These are phyloP conservation scores for Aepyceros melampus DNA, from an alignment of 2,113 vertebrate genomes.

Conservation along the genomic window DNA sequence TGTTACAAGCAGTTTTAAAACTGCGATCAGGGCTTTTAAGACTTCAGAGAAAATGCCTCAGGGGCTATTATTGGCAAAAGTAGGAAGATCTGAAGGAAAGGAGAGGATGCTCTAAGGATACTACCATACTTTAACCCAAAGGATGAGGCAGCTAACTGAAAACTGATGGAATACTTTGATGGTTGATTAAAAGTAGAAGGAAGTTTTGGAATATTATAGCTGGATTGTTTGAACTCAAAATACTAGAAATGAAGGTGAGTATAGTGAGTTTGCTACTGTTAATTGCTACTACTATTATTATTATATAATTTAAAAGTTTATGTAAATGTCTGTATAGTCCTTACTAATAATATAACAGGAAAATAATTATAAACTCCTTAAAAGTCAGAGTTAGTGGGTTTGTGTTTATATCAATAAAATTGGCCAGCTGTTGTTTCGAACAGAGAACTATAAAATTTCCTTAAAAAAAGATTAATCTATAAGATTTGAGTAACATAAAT, in stretches of 20 bases:
- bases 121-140: not conserved
- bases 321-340: not conserved
- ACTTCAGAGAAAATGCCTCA: not conserved
- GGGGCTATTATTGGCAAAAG: not conserved
- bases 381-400: not conserved
- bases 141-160: not conserved
- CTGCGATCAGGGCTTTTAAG: not conserved
- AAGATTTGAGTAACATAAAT: not conserved
- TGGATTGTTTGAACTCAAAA: not conserved
- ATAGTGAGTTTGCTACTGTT: not conserved
- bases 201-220: not conserved
- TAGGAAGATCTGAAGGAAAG: not conserved
- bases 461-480: not conserved
- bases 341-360: not conserved
- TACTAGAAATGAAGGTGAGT: not conserved
- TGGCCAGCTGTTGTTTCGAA: not conserved
- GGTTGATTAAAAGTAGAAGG: not conserved
- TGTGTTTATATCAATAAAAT: not conserved
- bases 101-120: not conserved
- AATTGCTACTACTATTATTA: not conserved
- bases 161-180: not conserved
- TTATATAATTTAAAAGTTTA: not conserved
- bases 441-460: not conserved
- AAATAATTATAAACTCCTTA: not conserved
- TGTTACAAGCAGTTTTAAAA: not conserved